Evolutionary conservation across 2,888 invertebrate genomes (phyloP).

Genomic region (Apotomis capreana): DNA sequence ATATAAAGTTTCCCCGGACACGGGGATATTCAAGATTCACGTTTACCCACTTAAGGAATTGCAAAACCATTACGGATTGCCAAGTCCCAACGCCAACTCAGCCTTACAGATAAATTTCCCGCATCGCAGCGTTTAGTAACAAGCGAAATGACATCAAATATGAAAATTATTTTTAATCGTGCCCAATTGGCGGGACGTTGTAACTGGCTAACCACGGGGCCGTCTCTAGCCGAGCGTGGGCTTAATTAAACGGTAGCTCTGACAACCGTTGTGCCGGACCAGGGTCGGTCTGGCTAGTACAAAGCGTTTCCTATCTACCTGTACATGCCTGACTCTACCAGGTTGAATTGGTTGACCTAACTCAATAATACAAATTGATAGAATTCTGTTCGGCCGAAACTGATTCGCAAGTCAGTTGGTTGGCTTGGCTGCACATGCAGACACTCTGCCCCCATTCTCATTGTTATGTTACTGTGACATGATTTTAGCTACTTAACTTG

Average conservation of each 20-base stretch:
- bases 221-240: conserved; percentile 69
- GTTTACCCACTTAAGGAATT: background rate
- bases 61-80: background rate
- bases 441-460: no score
- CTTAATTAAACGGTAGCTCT: conserved; percentile 76
- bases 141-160: conserved; percentile 80
- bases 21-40: no score
- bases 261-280: conserved; percentile 50
- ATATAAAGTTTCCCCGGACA: no score
- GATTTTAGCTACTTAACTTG: no score
- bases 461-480: no score
- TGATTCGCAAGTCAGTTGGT: no score
- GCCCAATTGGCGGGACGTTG: conserved; percentile 73
- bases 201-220: conserved; percentile 66
- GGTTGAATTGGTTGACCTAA: conserved; percentile 19
- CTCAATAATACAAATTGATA: conserved; percentile 13
- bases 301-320: conserved; percentile 18
- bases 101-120: conserved; percentile 67
- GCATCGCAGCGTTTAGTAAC: conserved; percentile 71
- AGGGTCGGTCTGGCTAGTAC: conserved; percentile 15
- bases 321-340: conserved; percentile 3
- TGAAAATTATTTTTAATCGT: conserved; percentile 82
- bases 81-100: background rate
- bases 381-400: background rate
- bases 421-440: no score